A percentile compares a stretch with the other conserved stretches of the same genome.
phyloP scores from a whole-genome alignment of 2,888 invertebrate genomes.

The Adelphocoris suturalis region DNA sequence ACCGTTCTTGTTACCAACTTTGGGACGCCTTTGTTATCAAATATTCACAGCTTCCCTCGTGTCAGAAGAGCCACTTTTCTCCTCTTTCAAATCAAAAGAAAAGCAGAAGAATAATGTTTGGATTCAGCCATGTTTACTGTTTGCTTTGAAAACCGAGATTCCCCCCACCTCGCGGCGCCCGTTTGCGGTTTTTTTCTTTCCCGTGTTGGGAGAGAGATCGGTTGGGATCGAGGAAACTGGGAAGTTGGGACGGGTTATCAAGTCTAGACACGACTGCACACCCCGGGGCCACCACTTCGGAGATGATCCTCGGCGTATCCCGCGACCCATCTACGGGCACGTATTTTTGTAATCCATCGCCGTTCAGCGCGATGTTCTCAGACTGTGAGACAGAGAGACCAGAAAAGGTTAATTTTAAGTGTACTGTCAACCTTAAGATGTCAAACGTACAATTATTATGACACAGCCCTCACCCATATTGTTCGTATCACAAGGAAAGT shows the following conservation, averaged over 20 bases:
- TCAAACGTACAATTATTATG: no score
- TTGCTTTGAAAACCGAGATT: conserved; percentile 16
- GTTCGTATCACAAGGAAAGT: no score
- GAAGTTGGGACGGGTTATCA: background rate
- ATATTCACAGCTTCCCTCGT: background rate
- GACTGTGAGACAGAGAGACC: no score
- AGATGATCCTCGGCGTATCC: background rate
- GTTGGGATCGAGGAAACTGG: background rate
- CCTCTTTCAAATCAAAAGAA: background rate
- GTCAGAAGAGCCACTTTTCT: background rate
- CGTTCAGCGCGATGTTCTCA: no score
- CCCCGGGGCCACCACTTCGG: background rate
- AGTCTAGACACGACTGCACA: background rate
- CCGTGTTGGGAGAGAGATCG: background rate
- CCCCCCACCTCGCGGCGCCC: background rate
- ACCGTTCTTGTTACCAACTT: background rate
- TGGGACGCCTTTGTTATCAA: background rate
- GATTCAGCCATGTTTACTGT: background rate
- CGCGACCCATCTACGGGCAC: background rate
- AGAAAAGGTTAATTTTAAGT: no score
- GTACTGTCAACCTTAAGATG: no score
- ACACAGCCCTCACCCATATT: no score
- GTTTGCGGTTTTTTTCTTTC: background rate
- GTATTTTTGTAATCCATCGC: background rate
- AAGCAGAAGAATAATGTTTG: background rate